Base-by-base conservation (phyloP, 2,113 vertebrate genomes). In the Bubo blakistoni region DNA sequence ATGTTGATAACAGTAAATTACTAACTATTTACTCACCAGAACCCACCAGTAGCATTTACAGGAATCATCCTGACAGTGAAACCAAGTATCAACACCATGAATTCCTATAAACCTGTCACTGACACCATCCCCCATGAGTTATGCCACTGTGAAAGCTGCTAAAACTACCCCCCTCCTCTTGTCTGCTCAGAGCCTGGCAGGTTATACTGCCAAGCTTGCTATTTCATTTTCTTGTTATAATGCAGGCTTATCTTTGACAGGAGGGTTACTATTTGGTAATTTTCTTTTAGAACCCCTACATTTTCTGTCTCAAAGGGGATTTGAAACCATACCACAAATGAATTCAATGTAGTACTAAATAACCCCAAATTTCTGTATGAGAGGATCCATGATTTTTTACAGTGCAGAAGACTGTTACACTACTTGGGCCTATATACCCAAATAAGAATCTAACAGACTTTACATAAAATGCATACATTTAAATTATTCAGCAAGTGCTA, bases 101-200 rank as follows among this genome's bases (percentile, higher is more conserved):
- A 96, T 95, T 97, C 97, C 96, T 97, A 97, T 98, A 98, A 98
- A 98, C 62, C 98, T 98, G 98, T 98, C 98, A 98, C 27, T 95
- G 97, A 91, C 92, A 40, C 72, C 93, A 97, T 87, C 92, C 91
- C 44, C 90, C 76, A 22, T 97, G 97, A 98, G 63, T 98, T 97
- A 98, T 32, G 85, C 65, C 65, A 18, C 66, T 86, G 62, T 36
- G 96, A 94, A 89, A 96, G 72, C 86, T 91, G 78, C 86, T 86
- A 65, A 94, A 51, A 51, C 14, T 25, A 42, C 27, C 32, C 21
- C 61, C n/a, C 13, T 55, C 26, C 40, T 44, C 71, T 52, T 18
- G 44, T 55, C 94, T 83, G 52, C 30, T 88, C 66, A 65, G 66
- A 62, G 38, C 17, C 72, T 44, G 76, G 52, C 77, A 86, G 82